A percentile compares a stretch with the other conserved stretches of the same genome.
Conservation (phyloP, 2,113 vertebrate species). For the Brachyistius frenatus region DNA sequence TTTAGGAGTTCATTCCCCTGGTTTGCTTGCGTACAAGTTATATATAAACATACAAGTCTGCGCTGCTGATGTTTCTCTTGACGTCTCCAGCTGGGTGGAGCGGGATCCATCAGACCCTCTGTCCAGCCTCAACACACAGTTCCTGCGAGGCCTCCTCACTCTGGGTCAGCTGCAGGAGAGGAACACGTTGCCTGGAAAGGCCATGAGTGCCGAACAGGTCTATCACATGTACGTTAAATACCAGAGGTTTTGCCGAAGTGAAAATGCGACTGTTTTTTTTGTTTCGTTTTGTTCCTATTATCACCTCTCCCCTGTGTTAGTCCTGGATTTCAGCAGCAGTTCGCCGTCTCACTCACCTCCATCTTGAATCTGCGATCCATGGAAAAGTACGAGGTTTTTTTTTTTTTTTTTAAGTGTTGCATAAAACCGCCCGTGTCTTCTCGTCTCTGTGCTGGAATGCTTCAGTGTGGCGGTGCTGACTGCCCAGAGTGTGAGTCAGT, state of each 20-base stretch:
- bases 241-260: background rate
- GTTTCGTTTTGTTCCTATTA: background rate
- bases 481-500: constrained; percentile 77
- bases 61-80: background rate
- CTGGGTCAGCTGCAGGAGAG: constrained; percentile 72
- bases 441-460: constrained; percentile 42
- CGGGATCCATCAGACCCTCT: constrained; percentile 64
- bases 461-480: constrained; percentile 72
- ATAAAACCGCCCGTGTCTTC: constrained; percentile 1
- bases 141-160: constrained; percentile 77
- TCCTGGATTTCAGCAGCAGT: background rate
- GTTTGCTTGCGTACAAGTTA: background rate
- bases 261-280: background rate
- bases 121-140: constrained; percentile 68
- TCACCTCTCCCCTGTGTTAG: background rate
- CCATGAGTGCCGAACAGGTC: constrained; percentile 72
- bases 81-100: constrained; percentile 52
- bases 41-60: background rate
- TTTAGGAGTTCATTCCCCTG: too few species aligned
- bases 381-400: background rate
- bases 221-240: constrained; percentile 75
- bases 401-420: background rate
- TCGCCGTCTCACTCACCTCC: constrained; percentile 2
- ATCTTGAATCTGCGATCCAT: background rate
- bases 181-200: constrained; percentile 36